Percentiles rank a stretch among this genome's conserved stretches.
These are phyloP conservation scores for Sinodicranocentrus sp. DNA, from an alignment of 2,888 invertebrate genomes.

Conservation along the genomic window DNA sequence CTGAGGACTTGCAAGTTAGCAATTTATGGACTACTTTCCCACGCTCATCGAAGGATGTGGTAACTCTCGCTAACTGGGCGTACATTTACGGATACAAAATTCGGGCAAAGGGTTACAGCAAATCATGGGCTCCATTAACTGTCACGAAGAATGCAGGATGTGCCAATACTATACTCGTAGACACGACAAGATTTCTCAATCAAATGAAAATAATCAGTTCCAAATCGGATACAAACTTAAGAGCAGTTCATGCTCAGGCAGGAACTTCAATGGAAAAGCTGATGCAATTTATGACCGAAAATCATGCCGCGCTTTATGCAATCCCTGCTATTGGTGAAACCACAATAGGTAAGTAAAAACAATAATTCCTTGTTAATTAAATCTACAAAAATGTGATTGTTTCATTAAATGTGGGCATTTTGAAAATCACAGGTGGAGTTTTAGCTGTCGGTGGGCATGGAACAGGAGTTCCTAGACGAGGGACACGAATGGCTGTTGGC, in stretches of 20 bases:
- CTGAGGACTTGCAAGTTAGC: slow-evolving; percentile 24
- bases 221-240: slow-evolving; percentile 13
- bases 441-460: slow-evolving; percentile 39
- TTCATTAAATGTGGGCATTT: too few relatives aligned
- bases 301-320: slow-evolving; percentile 26
- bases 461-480: slow-evolving; percentile 6
- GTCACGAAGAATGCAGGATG: slow-evolving; percentile 36
- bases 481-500: background rate
- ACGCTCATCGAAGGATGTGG: slow-evolving; percentile 14
- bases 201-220: slow-evolving; percentile 43
- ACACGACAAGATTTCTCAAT: slow-evolving; percentile 19
- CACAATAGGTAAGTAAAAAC: slow-evolving; percentile 25
- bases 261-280: slow-evolving; percentile 34
- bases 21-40: slow-evolving; percentile 27
- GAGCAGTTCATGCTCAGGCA: slow-evolving; percentile 41
- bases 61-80: slow-evolving; percentile 39
- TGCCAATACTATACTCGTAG: slow-evolving; percentile 33
- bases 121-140: slow-evolving; percentile 44
- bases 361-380: background rate
- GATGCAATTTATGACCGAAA: slow-evolving; percentile 12
- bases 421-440: slow-evolving; percentile 47
- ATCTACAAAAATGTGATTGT: background rate
- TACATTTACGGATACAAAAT: slow-evolving; percentile 38
- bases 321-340: slow-evolving; percentile 20
- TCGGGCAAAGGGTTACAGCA: slow-evolving; percentile 17